Evolutionary conservation across 2,113 vertebrate genomes (phyloP), one percentile per base, ranked within the genome.

Genomic region (Gymnogyps californianus): DNA sequence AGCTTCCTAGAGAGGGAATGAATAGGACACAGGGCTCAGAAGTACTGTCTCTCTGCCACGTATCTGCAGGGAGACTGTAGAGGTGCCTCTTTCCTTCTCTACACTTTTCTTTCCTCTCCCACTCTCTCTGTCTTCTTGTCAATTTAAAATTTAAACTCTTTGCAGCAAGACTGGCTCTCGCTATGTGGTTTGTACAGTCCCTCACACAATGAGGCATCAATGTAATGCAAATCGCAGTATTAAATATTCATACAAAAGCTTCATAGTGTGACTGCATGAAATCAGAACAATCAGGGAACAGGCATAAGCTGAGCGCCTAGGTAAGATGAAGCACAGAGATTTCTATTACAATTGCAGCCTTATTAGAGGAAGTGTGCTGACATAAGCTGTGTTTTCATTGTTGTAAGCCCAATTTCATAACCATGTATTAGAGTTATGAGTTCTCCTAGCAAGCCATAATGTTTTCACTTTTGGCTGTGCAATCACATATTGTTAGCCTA

Each of bases 351-450:
- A 94, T 96, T 93, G 92, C 95, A 89, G 93, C 95, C 92, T 97
- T 96, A 93, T 97, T 97, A 98, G 78, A 97, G 77, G 93, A 87
- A 96, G 85, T 95, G 77, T 98, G 92, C 97, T 98, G 96, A 97
- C 95, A 98, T 92, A 97, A 97, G 91, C 94, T 94, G 40, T 87
- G 64, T 93, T 97, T 90, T 96, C 89, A 93, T 96, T 96, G 90
- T 98, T 38, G 0, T 85, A 95, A 97, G 92, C 72, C 61, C 75
- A 87, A 96, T 97, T 98, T 97, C 94, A 93, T 89, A 97, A 96
- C 93, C 83, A 49, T 89, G 83, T 90, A 92, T 95, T 94, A 97
- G 79, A 84, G 34, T 96, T 97, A 95, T 76, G 91, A 76, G 83
- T 91, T 97, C 97, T 96, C 62, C 93, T 89, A 96, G 94, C 77